Evolutionary conservation across 2,797 vertebrate species (phyloP).

Genomic region (Ctenosaura bakeri): DNA sequence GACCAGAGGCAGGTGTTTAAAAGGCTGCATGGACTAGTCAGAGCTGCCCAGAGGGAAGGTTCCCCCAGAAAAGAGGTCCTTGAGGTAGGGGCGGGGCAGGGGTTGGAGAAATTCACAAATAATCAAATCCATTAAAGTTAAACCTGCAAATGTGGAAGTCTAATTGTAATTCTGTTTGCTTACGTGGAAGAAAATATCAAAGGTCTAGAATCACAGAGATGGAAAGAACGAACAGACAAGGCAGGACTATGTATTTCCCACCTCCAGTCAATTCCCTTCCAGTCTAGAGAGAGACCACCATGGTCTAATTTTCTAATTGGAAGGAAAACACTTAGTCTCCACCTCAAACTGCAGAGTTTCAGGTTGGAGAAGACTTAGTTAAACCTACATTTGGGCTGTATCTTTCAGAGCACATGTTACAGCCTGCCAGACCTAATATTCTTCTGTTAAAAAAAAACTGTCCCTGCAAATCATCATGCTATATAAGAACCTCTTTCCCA

Average conservation of each 20-base stretch:
- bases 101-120: too few species aligned
- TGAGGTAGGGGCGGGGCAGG: too few species aligned
- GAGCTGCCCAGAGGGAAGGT: too few species aligned
- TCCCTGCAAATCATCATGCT: background rate
- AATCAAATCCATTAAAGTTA: too few species aligned
- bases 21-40: too few species aligned
- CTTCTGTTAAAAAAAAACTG: background rate
- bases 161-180: background rate
- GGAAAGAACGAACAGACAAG: background rate
- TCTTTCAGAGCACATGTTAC: background rate
- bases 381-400: background rate
- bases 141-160: too few species aligned
- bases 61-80: too few species aligned
- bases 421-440: background rate
- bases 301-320: background rate
- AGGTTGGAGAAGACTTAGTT: background rate
- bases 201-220: rapidly evolving
- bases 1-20: too few species aligned
- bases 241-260: background rate
- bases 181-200: background rate
- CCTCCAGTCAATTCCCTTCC: background rate
- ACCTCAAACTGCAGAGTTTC: background rate
- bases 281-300: background rate
- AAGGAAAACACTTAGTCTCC: background rate
- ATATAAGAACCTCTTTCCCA: too few species aligned